Evolutionary conservation across 2,797 vertebrate genomes (phyloP).

Genomic region (Myripristis jacobus): DNA sequence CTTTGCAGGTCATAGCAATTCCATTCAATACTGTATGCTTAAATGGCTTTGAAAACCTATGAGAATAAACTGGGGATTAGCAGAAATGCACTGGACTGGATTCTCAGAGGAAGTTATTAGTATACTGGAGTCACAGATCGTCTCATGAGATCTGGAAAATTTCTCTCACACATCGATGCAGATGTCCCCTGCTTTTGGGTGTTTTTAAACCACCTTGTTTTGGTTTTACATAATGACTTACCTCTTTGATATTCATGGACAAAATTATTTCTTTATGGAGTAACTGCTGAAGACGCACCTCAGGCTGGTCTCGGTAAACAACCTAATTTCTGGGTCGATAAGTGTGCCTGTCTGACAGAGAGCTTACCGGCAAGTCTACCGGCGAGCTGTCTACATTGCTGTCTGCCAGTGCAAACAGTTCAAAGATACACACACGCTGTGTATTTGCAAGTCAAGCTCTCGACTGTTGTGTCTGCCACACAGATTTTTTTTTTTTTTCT

Average conservation of each 20-base stretch:
- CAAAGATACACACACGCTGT: conserved; percentile 15
- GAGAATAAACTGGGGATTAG: conserved; percentile 62
- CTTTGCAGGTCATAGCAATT: conserved; percentile 65
- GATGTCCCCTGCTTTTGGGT: conserved; percentile 12
- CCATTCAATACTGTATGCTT: conserved; percentile 66
- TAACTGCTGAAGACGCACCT: not conserved
- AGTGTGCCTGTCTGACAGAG: not conserved
- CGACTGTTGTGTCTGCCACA: conserved; percentile 21
- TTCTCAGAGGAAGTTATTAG: not conserved
- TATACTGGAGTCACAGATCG: not conserved
- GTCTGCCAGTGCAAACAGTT: conserved; percentile 15
- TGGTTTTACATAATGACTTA: not conserved
- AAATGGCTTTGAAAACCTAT: conserved; percentile 43
- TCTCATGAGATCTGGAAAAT: conserved; percentile 26
- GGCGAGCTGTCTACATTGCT: not conserved
- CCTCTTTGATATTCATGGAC: not conserved
- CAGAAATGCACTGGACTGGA: conserved; percentile 44
- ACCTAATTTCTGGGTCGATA: not conserved
- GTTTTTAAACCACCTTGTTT: not conserved
- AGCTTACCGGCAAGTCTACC: conserved; percentile 19
- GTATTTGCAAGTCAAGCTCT: conserved; percentile 20
- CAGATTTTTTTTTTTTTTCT: conserved; percentile 56
- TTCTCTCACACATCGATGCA: conserved; percentile 11
- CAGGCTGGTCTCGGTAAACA: not conserved
- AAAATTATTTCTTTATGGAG: not conserved